These are phyloP conservation scores for Pyralis farinalis DNA, from an alignment of 2,888 invertebrate species.

Conservation along the genomic window DNA sequence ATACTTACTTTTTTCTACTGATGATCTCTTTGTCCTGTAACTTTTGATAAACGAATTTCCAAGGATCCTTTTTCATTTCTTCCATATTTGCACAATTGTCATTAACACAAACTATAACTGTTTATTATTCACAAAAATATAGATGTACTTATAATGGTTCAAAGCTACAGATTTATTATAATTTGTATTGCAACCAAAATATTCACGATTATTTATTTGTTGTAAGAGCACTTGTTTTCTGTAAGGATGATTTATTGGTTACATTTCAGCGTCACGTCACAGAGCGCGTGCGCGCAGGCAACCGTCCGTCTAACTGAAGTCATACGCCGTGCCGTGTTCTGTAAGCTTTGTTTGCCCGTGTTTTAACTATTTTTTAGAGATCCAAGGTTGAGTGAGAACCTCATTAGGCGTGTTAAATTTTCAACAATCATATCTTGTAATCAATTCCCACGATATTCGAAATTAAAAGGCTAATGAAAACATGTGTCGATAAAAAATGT, in stretches of 20 bases:
- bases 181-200: too few relatives aligned
- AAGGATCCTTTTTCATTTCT: constrained; percentile 49
- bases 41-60: constrained; percentile 63
- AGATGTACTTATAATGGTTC: not conserved
- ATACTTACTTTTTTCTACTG: constrained; percentile 56
- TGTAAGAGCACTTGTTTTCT: not conserved
- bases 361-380: constrained; percentile 64
- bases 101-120: constrained; percentile 4
- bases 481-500: too few relatives aligned
- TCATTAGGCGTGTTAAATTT: constrained; percentile 37
- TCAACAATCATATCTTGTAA: constrained; percentile 22
- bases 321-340: constrained; percentile 27
- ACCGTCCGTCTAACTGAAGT: constrained; percentile 35
- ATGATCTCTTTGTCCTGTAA: constrained; percentile 64
- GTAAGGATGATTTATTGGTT: not conserved
- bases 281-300: constrained; percentile 39
- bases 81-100: constrained; percentile 9
- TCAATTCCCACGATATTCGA: constrained; percentile 8
- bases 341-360: constrained; percentile 58
- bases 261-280: constrained; percentile 49
- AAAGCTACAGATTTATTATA: too few relatives aligned
- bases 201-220: not conserved
- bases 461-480: too few relatives aligned
- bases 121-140: not conserved
- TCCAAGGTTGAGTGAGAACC: constrained; percentile 46